These are phyloP conservation scores for Cyclura pinguis DNA, from an alignment of 2,797 vertebrate genomes.

Conservation along the genomic window DNA sequence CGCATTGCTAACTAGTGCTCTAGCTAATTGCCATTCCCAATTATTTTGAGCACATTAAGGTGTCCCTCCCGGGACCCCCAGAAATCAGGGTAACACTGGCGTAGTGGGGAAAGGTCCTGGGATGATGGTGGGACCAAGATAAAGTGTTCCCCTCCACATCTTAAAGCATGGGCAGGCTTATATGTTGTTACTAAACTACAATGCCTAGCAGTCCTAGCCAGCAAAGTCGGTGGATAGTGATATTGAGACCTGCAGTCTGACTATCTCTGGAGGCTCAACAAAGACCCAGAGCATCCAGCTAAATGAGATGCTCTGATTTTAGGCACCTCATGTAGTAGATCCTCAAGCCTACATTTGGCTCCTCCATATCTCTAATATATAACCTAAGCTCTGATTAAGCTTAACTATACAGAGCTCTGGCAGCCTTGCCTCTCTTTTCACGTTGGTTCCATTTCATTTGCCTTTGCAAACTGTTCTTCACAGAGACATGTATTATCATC, in stretches of 20 bases:
- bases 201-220: not conserved
- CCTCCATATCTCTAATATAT: not conserved
- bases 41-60: too few species aligned
- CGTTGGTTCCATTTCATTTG: conserved; percentile 32
- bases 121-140: too few species aligned
- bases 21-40: too few species aligned
- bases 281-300: not conserved
- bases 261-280: not conserved
- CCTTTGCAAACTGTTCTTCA: not conserved
- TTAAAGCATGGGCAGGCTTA: not conserved
- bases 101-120: too few species aligned
- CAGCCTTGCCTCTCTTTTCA: not conserved
- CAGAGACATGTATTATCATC: conserved; percentile 41
- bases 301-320: not conserved
- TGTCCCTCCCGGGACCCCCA: too few species aligned
- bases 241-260: not conserved
- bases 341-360: not conserved
- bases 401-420: conserved; percentile 32
- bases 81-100: too few species aligned
- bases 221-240: not conserved
- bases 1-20: too few species aligned
- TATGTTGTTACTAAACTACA: not conserved
- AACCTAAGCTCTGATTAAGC: not conserved
- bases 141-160: too few species aligned
- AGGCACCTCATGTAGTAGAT: not conserved